Evolutionary conservation across 2,888 invertebrate species (phyloP), one percentile per base, ranked within the genome.

Genomic region (Xestia c-nigrum): DNA sequence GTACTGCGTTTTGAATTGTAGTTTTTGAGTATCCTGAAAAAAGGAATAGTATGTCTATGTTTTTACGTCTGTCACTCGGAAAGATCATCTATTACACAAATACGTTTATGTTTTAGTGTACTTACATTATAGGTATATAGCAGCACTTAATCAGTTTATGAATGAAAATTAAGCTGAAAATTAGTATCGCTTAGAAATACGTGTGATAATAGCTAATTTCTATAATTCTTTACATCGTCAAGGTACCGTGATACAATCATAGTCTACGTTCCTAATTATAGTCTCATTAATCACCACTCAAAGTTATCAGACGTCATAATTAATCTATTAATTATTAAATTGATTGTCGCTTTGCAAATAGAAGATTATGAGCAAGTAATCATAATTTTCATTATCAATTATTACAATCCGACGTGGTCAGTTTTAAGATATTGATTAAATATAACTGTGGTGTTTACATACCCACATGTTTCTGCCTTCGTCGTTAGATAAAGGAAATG

Each of bases 361-460:
- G 21, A 43, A 79, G 78, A 74, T 67, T 40, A 79, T 75, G 50
- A 80, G 14, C 57, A 80, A 79, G 75, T 68, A 52, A 79, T 79
- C 75, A 80, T 68, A 14, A 40, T 70, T 77, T 70, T 59, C 16
- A 19, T 55, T 57, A 79, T 74, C 50, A 68, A 64, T 21, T 47
- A 67, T 38, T 63, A 38, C 55, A 55, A 74, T 74, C 66, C 47
- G 43, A 68, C 55, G 67, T 47, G 38, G 3, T 21, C 6, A 16
- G 55, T 47, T 67, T 80, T 50, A 14, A 57, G 63, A 80, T 79
- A 50, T 31, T 16, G 2, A 5, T 64, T 1, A 3, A 21, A 67
- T 74, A 79, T 79, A 67, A 73, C 12, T 47, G 9, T 9, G 43
- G 10, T 43, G 0, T 9, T 38, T 57, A n/a, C 5, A 31, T 31